Conservation (phyloP, 2,113 vertebrate species). For the Baryphthengus martii region DNA sequence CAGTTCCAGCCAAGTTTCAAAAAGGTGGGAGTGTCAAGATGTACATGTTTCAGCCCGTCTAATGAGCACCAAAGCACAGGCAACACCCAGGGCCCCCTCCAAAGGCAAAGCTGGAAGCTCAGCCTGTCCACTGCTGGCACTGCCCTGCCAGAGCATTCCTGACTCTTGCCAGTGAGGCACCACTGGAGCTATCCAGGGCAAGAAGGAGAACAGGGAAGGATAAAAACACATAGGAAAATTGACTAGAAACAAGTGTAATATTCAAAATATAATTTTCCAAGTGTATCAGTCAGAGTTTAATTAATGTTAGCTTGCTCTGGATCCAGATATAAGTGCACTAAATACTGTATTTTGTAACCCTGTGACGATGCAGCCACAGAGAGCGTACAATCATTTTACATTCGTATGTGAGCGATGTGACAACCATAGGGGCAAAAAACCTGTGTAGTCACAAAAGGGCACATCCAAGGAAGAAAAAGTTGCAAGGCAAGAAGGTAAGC, state of each 20-base stretch:
- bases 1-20: background rate
- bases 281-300: background rate
- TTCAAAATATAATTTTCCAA: background rate
- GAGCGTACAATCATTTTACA: background rate
- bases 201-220: background rate
- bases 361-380: background rate
- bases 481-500: background rate
- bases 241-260: background rate
- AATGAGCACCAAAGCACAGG: background rate
- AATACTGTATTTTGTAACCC: background rate
- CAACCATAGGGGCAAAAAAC: background rate
- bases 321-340: background rate
- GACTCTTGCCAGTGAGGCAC: background rate
- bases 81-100: background rate
- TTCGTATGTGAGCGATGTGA: background rate
- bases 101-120: background rate
- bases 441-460: background rate
- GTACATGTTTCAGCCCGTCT: background rate
- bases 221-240: background rate
- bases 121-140: background rate
- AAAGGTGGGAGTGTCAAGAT: background rate
- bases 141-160: background rate
- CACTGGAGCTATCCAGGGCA: background rate
- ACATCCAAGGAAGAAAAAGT: background rate
- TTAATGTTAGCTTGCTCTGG: background rate